Evolutionary conservation across 2,888 invertebrate species (phyloP).

Genomic region (Acronicta leporina): DNA sequence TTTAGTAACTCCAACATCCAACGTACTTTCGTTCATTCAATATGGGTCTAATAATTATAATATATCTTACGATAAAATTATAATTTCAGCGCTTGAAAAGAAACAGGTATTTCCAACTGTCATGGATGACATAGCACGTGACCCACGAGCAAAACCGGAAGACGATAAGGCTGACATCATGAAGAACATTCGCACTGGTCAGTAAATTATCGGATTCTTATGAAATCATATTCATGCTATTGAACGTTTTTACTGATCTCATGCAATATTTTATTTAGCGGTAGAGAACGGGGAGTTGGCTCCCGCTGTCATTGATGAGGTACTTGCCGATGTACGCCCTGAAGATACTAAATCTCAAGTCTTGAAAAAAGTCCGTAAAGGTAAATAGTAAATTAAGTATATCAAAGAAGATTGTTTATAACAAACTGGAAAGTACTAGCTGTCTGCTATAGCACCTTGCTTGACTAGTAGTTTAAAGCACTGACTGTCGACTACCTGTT

Average conservation of each 20-base stretch:
- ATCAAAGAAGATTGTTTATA: too few relatives aligned
- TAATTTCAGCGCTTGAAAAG: constrained; percentile 22
- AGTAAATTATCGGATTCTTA: background rate
- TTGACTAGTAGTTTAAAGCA: too few relatives aligned
- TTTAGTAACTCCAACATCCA: too few relatives aligned
- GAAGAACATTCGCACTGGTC: constrained; percentile 22
- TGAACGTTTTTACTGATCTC: background rate
- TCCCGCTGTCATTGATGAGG: constrained; percentile 29
- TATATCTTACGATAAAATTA: background rate
- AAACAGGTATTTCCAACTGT: constrained; percentile 15
- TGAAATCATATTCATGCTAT: too few relatives aligned
- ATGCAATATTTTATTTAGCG: constrained; percentile 15
- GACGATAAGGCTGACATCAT: constrained; percentile 6
- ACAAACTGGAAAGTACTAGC: background rate
- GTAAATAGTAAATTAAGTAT: constrained; percentile 4
- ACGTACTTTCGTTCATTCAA: too few relatives aligned
- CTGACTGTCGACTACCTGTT: too few relatives aligned
- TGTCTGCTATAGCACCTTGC: too few relatives aligned
- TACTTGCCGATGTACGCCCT: constrained; percentile 7
- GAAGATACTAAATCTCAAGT: constrained; percentile 21
- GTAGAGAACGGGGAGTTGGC: constrained; percentile 16
- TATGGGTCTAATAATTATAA: too few relatives aligned
- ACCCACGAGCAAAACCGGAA: background rate
- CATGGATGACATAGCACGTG: constrained; percentile 10
- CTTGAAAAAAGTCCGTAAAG: constrained; percentile 16